Conservation (phyloP, 2,797 vertebrate genomes). For the Sebastes nivosus region DNA sequence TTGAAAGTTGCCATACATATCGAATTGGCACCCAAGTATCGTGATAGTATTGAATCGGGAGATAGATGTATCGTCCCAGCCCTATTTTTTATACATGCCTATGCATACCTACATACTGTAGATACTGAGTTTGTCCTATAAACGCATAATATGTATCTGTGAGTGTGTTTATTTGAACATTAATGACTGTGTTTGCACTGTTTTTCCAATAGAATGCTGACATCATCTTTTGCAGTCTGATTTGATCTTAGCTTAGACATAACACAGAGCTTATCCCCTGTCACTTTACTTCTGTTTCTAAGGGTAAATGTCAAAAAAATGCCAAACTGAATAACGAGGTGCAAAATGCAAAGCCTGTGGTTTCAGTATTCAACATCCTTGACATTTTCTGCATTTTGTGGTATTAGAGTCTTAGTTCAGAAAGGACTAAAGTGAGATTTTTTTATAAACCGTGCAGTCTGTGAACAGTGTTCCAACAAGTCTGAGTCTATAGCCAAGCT, state of each 20-base stretch:
- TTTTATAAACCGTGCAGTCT: neutral
- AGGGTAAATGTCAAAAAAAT: constrained; percentile 5
- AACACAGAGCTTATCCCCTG: neutral
- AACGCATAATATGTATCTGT: neutral
- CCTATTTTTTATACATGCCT: neutral
- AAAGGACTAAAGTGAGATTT: neutral
- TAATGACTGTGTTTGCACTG: neutral
- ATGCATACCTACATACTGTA: neutral
- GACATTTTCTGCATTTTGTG: neutral
- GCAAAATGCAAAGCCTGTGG: neutral
- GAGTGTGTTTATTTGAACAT: neutral
- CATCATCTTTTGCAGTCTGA: neutral
- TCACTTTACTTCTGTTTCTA: neutral
- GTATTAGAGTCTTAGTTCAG: neutral
- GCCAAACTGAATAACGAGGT: neutral
- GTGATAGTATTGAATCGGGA: no score
- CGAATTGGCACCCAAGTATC: no score
- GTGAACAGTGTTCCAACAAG: neutral
- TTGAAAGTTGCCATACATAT: no score
- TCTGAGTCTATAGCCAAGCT: neutral
- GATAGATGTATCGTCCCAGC: no score
- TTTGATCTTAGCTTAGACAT: constrained; percentile 9
- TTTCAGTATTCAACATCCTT: neutral
- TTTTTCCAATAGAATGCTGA: neutral
- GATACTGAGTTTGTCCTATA: neutral